These are phyloP conservation scores for Epirrhoe alternata DNA, from an alignment of 2,888 invertebrate species.

Conservation along the genomic window DNA sequence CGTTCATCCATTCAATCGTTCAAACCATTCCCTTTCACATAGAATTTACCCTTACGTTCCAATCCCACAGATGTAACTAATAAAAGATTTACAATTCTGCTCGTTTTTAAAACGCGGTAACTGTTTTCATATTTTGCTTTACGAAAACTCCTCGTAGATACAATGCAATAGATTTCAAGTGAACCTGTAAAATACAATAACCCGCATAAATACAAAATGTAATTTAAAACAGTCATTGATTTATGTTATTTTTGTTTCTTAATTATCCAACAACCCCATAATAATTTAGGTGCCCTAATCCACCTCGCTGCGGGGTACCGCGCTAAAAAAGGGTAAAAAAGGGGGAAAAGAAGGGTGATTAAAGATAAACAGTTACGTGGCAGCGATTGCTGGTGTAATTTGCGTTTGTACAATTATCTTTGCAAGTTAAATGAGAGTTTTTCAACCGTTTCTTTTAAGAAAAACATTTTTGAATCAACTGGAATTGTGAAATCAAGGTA, in stretches of 20 bases:
- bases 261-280: conserved; percentile 57
- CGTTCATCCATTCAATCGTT: no score
- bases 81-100: no score
- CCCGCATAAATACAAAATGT: conserved; percentile 39
- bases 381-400: conserved; percentile 66
- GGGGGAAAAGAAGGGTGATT: conserved; percentile 79
- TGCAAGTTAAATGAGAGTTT: conserved; percentile 66
- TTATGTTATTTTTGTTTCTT: conserved; percentile 47
- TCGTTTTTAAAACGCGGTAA: no score
- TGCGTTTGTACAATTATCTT: conserved; percentile 77
- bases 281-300: conserved; percentile 77
- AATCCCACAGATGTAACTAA: no score
- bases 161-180: background rate
- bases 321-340: conserved; percentile 66
- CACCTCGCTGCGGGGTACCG: conserved; percentile 56
- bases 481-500: background rate
- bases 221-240: conserved; percentile 46
- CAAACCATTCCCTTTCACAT: no score
- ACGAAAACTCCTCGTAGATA: background rate
- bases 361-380: conserved; percentile 80
- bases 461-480: conserved; percentile 10
- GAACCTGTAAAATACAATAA: background rate
- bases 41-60: no score
- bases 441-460: conserved; percentile 42
- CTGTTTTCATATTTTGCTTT: no score